Percentiles rank a stretch among this genome's conserved stretches.
Evolutionary conservation across 2,888 invertebrate genomes (phyloP).

Genomic region (Andrena chrysosceles): DNA sequence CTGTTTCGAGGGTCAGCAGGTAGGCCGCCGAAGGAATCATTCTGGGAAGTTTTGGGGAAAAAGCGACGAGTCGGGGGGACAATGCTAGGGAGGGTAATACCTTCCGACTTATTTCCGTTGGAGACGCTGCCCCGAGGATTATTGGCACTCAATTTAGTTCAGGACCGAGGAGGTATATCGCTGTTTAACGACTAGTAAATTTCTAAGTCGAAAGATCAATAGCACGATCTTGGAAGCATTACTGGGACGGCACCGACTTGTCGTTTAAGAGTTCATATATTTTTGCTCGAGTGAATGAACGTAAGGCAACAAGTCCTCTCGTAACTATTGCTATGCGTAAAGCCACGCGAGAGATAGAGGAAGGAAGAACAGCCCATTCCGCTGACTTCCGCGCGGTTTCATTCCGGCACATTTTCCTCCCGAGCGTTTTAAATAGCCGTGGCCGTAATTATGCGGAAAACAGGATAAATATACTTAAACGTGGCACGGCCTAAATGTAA

Average conservation of each 20-base stretch:
- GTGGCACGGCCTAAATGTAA: constrained; percentile 55
- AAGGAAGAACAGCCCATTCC: constrained; percentile 11
- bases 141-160: constrained; percentile 5
- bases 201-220: neutral
- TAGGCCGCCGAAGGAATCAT: constrained; percentile 24
- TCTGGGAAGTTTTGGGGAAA: constrained; percentile 3
- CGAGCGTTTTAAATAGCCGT: constrained; percentile 31
- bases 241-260: no score
- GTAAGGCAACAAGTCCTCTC: neutral
- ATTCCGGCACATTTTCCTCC: constrained; percentile 15
- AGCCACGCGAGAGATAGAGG: neutral
- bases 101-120: constrained; percentile 1
- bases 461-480: constrained; percentile 48
- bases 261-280: no score
- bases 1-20: constrained; percentile 32
- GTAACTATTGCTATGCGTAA: neutral
- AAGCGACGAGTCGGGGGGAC: neutral
- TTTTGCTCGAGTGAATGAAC: no score
- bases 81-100: neutral
- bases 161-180: neutral
- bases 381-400: neutral
- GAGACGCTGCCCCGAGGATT: neutral
- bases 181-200: neutral
- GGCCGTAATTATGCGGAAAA: constrained; percentile 53
- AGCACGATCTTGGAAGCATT: no score